phyloP scores from a whole-genome alignment of 2,797 vertebrate genomes.

The Spondyliosoma cantharus region DNA sequence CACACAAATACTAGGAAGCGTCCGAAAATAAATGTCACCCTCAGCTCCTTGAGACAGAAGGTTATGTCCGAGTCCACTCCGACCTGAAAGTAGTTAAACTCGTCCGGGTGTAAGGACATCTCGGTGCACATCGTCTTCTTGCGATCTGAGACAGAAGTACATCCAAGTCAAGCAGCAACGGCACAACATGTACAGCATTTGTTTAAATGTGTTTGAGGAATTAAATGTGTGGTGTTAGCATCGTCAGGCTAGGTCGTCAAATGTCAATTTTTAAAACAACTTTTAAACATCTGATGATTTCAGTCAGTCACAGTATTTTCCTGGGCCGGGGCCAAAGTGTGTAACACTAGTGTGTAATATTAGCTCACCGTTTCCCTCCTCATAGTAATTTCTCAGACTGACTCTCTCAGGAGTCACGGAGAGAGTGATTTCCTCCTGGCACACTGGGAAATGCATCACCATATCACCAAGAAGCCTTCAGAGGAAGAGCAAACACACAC shows the following conservation, averaged over 20 bases:
- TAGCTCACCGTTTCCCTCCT: slow-evolving; percentile 84
- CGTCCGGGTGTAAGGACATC: slow-evolving; percentile 89
- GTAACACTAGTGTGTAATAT: background rate
- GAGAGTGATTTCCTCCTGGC: slow-evolving; percentile 94
- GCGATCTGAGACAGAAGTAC: slow-evolving; percentile 80
- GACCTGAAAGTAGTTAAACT: slow-evolving; percentile 93
- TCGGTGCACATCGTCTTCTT: slow-evolving; percentile 87
- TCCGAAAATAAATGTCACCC: slow-evolving; percentile 85
- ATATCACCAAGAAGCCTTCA: slow-evolving; percentile 89
- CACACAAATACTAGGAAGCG: slow-evolving; percentile 38
- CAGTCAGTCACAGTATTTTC: background rate
- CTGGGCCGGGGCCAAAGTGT: background rate
- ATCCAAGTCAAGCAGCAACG: slow-evolving; percentile 18
- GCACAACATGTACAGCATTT: background rate
- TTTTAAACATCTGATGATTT: background rate
- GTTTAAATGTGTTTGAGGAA: background rate
- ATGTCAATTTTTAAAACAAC: slow-evolving; percentile 6
- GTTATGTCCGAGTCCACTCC: slow-evolving; percentile 90
- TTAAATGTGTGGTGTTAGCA: background rate
- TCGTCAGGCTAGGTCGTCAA: background rate
- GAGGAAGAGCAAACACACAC: background rate
- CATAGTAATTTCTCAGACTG: slow-evolving; percentile 87
- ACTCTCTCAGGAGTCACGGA: slow-evolving; percentile 85
- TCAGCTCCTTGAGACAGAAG: slow-evolving; percentile 95
- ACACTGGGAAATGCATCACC: slow-evolving; percentile 89